Evolutionary conservation across 2,113 vertebrate genomes (phyloP).

Genomic region (Neogale vison): DNA sequence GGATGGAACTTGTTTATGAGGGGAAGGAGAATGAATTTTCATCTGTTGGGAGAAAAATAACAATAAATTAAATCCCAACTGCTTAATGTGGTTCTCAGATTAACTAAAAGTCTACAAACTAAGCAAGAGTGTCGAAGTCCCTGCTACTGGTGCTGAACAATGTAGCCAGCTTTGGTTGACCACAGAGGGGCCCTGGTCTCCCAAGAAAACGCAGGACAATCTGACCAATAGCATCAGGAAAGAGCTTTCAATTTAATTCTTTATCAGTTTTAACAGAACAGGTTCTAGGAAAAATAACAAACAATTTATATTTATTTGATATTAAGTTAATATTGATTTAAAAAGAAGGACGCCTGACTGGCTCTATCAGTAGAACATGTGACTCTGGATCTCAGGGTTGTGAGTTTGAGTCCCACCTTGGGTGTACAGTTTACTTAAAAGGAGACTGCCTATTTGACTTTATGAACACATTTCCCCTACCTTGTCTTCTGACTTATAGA

Average conservation of each 20-base stretch:
- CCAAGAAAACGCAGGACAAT: neutral
- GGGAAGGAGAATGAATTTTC: slow-evolving; percentile 99
- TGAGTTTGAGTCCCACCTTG: neutral
- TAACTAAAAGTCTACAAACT: slow-evolving; percentile 9
- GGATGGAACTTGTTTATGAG: slow-evolving; percentile 98
- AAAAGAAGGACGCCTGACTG: neutral
- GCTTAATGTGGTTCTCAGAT: neutral
- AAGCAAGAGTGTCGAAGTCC: neutral
- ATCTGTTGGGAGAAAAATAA: slow-evolving; percentile 87
- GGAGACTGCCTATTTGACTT: neutral
- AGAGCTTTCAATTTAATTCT: slow-evolving; percentile 39
- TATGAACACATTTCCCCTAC: slow-evolving; percentile 78
- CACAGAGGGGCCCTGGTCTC: neutral
- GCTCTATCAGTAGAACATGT: neutral
- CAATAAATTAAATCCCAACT: slow-evolving; percentile 31
- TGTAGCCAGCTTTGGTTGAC: neutral
- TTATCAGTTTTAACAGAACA: slow-evolving; percentile 29
- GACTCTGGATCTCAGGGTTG: neutral
- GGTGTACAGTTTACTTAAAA: neutral
- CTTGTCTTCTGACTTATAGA: slow-evolving; percentile 99
- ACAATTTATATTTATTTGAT: neutral
- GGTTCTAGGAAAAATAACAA: slow-evolving; percentile 1
- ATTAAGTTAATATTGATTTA: neutral
- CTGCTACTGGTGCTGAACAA: neutral
- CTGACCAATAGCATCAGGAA: neutral